Evolutionary conservation across 2,797 vertebrate genomes (phyloP).

Genomic region (Silurus aristotelis): DNA sequence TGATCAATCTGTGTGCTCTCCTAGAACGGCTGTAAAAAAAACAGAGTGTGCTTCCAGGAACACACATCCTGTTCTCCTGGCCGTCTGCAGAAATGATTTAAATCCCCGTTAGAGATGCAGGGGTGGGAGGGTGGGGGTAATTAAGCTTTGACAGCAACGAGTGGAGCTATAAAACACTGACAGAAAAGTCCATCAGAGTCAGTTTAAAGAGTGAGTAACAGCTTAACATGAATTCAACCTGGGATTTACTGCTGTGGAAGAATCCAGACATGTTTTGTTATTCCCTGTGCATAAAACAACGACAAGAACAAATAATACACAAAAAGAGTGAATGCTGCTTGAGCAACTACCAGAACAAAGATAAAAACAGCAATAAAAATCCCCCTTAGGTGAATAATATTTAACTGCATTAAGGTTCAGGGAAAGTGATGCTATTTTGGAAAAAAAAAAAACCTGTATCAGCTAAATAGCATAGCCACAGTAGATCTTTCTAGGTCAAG

Average conservation of each 20-base stretch:
- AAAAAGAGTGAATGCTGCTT: neutral
- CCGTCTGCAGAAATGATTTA: constrained; percentile 48
- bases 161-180: constrained; percentile 50
- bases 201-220: constrained; percentile 39
- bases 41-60: constrained; percentile 53
- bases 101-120: constrained; percentile 46
- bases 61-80: constrained; percentile 44
- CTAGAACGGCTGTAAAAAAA: constrained; percentile 50
- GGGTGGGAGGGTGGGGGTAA: constrained; percentile 31
- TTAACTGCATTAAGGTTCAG: constrained; percentile 45
- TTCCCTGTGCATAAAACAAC: constrained; percentile 11
- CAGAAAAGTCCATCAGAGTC: constrained; percentile 43
- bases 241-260: constrained; percentile 18
- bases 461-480: constrained; percentile 32
- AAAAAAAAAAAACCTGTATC: constrained; percentile 9
- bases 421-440: constrained; percentile 32
- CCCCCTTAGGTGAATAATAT: constrained; percentile 43
- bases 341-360: constrained; percentile 5
- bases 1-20: constrained; percentile 40
- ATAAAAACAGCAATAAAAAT: constrained; percentile 37
- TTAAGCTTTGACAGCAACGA: constrained; percentile 52
- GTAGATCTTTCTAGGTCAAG: neutral
- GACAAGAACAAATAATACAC: constrained; percentile 4
- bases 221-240: constrained; percentile 29
- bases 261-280: constrained; percentile 28